A percentile compares a stretch with the other conserved stretches of the same genome.
phyloP scores from a whole-genome alignment of 2,113 vertebrate genomes.

The Gopherus evgoodei region DNA sequence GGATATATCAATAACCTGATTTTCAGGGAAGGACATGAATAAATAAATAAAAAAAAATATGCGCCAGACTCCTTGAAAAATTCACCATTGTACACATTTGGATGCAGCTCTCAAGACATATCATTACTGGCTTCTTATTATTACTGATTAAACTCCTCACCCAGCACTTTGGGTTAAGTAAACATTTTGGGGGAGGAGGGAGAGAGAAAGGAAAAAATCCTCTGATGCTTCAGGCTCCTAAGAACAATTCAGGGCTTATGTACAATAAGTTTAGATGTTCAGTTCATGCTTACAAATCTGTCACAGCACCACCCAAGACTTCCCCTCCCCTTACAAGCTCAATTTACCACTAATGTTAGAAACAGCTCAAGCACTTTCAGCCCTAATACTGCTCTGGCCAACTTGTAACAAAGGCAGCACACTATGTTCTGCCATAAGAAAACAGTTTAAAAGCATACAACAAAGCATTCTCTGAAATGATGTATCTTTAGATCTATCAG shows the following conservation, averaged over 20 bases:
- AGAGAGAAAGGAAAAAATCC: not conserved
- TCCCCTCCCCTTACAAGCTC: not conserved
- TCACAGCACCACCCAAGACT: not conserved
- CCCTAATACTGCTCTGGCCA: not conserved
- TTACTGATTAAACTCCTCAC: conserved; percentile 5
- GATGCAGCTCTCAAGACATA: not conserved
- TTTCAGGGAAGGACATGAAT: not conserved
- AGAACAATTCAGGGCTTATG: not conserved
- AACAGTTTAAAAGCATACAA: not conserved
- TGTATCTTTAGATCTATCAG: not conserved
- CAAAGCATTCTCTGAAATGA: not conserved
- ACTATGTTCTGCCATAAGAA: not conserved
- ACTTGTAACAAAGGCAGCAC: not conserved
- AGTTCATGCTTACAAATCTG: not conserved
- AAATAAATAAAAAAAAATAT: not conserved
- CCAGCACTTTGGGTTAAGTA: not conserved
- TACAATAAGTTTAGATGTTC: not conserved
- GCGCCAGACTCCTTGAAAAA: conserved; percentile 9
- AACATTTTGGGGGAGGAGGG: not conserved
- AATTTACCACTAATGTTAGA: conserved; percentile 10
- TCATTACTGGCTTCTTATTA: not conserved
- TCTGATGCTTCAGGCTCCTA: not conserved
- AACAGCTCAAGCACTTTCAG: not conserved
- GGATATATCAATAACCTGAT: not conserved
- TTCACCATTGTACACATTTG: not conserved